Base-by-base conservation (phyloP, 1,140 invertebrate species). In the Bathynomus jamesi region DNA sequence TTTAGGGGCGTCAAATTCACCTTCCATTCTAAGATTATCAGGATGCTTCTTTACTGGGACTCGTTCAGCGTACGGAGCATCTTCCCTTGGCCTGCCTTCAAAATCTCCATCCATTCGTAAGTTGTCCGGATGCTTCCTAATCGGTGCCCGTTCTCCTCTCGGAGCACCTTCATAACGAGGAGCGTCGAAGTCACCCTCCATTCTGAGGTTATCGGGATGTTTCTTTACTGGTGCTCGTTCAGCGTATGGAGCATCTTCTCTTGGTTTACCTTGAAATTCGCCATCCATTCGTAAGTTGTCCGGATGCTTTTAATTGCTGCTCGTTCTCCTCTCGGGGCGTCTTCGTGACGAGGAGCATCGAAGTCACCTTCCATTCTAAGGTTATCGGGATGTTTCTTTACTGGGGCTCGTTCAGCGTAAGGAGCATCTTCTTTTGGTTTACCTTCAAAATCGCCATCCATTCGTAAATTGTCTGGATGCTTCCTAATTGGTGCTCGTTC, bases 401-500 rank as follows among this genome's bases (percentile, higher is more conserved):
- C 82, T 67, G 79, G 79, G 3, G 79, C 78, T 72, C 78, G 78
- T 46, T 86, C 84, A 78, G 69, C 83, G 7, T 78, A 61, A 5
- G 74, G 74, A 31, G 30, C 76, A 30, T 70, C 29, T 29, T 77
- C 64, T 11, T 64, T 76, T 4, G 76, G 67, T 65, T 31, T 81
- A 78, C 73, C 76, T 80, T 86, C 83, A 81, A 88, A 86, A 13
- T 86, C 82, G 65, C 87, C 89, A 81, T 90, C 89, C 87, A 77
- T 83, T 31, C 7, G 71, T 63, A 72, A 53, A 24, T 76, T 68
- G 28, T 76, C 74, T 7, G 40, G 61, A 28, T 65, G 61, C 27
- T 76, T 67, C 7, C 65, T 63, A 29, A 76, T 67, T 30, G 30
- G 28, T 17, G 78, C 69, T 71, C 80, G 79, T 31, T 83, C 82